A percentile compares a stretch with the other conserved stretches of the same genome.
phyloP scores from a whole-genome alignment of 1,140 invertebrate species.

The Portunus trituberculatus region DNA sequence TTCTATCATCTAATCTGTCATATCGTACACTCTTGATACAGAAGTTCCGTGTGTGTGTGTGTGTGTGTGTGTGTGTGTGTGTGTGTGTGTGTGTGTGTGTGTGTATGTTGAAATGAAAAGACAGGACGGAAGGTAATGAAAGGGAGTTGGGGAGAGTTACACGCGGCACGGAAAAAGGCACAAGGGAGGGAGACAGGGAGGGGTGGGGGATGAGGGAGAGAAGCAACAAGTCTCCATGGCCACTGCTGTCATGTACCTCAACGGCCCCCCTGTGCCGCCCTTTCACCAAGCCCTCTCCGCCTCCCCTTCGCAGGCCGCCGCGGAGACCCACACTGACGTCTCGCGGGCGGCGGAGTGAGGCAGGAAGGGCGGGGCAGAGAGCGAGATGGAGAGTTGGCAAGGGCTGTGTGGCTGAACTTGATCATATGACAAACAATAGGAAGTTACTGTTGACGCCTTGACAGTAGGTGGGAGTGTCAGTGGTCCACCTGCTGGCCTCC shows the following conservation, averaged over 20 bases:
- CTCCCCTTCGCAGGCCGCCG: background rate
- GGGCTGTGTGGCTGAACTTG: background rate
- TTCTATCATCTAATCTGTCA: no score
- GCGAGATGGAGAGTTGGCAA: background rate
- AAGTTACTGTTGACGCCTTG: no score
- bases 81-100: slow-evolving; percentile 38
- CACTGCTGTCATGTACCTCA: background rate
- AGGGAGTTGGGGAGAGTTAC: background rate
- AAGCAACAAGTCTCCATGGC: background rate
- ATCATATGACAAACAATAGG: no score
- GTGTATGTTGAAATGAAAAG: background rate
- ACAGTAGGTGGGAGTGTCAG: no score
- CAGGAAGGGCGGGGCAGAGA: background rate
- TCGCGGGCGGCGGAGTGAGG: background rate
- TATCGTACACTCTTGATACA: background rate
- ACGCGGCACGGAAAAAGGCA: background rate
- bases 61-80: slow-evolving; percentile 45
- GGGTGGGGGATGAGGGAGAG: background rate
- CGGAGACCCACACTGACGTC: no score
- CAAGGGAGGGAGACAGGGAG: background rate
- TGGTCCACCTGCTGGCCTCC: no score
- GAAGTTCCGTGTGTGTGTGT: background rate
- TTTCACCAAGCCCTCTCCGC: background rate
- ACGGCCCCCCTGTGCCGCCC: background rate
- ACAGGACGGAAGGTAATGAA: background rate